These are phyloP conservation scores for Australoheros scitulus DNA, from an alignment of 2,113 vertebrate genomes.

Conservation along the genomic window DNA sequence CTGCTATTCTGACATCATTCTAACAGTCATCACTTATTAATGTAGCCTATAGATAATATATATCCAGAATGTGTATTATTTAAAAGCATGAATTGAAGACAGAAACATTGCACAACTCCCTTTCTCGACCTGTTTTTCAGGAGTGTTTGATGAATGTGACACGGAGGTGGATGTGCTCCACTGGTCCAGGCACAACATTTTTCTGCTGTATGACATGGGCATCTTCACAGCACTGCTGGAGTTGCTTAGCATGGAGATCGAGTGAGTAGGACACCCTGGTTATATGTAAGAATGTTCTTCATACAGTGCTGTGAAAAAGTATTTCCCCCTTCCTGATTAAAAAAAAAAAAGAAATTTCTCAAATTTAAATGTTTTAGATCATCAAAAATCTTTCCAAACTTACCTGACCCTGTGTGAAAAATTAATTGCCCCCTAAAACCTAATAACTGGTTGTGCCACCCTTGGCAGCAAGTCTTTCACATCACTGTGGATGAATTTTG, in stretches of 20 bases:
- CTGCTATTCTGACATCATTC: background rate
- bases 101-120: no score
- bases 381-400: background rate
- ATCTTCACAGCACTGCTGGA: constrained; percentile 95
- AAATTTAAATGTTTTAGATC: accelerated
- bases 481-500: no score
- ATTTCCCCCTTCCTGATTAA: background rate
- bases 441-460: no score
- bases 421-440: background rate
- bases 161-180: constrained; percentile 87
- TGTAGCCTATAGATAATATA: background rate
- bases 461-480: no score
- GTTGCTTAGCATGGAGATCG: constrained; percentile 97
- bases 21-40: background rate
- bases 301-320: background rate
- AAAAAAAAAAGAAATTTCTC: no score
- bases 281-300: background rate
- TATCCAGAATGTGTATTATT: background rate
- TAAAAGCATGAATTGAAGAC: background rate
- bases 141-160: constrained; percentile 92
- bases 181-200: constrained; percentile 95
- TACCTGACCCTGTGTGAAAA: background rate
- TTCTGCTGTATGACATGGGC: constrained; percentile 94
- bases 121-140: constrained; percentile 57
- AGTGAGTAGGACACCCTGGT: constrained; percentile 79